phyloP scores from a whole-genome alignment of 2,888 invertebrate genomes.

The Tachystola acroxantha region DNA sequence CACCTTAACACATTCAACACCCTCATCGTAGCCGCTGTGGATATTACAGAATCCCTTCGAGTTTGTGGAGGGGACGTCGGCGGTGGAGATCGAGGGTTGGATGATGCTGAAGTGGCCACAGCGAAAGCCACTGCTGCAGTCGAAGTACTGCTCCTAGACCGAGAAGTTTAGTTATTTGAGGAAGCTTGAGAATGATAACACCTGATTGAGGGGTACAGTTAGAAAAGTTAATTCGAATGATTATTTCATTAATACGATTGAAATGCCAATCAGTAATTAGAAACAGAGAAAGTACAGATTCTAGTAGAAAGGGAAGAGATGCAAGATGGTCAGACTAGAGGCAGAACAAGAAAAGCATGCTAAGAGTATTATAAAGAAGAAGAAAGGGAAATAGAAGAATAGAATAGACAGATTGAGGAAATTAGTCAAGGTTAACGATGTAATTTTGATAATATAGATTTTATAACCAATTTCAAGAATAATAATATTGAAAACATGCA shows the following conservation, averaged over 20 bases:
- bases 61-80: conserved; percentile 69
- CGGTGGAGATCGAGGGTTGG: conserved; percentile 86
- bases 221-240: neutral
- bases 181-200: neutral
- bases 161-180: conserved; percentile 9
- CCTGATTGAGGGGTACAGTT: neutral
- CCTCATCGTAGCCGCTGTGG: conserved; percentile 95
- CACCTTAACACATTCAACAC: conserved; percentile 90
- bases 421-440: no score
- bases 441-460: no score
- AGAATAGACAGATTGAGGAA: no score
- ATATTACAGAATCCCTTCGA: conserved; percentile 85
- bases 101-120: conserved; percentile 92
- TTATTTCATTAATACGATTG: neutral
- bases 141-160: conserved; percentile 87
- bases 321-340: conserved; percentile 8
- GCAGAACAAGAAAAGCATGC: neutral
- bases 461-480: no score
- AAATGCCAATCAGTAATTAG: conserved; percentile 5
- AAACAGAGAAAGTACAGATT: conserved; percentile 12
- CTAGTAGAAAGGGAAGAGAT: conserved; percentile 14
- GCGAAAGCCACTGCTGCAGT: conserved; percentile 95
- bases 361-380: conserved; percentile 9
- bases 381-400: conserved; percentile 10
- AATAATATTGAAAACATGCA: neutral